Percentiles rank a stretch among this genome's conserved stretches.
These are phyloP conservation scores for Hyperopisus bebe DNA, from an alignment of 2,113 vertebrate genomes.

Conservation along the genomic window DNA sequence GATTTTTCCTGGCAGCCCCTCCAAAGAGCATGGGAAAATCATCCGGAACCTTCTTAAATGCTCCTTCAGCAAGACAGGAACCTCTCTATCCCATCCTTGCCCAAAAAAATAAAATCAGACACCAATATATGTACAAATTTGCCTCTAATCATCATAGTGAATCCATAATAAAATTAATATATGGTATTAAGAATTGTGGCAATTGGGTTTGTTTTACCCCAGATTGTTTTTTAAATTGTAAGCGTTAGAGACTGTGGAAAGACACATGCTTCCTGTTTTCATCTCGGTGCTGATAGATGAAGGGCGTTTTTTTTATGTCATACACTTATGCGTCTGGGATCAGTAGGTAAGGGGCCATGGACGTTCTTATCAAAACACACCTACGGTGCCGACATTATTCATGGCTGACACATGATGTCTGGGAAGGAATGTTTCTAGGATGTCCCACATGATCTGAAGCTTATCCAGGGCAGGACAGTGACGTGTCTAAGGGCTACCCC, in stretches of 20 bases:
- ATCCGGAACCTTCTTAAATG: not conserved
- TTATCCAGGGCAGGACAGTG: not conserved
- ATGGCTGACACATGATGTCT: not conserved
- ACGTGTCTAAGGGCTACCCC: not conserved
- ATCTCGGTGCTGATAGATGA: not conserved
- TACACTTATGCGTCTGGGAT: not conserved
- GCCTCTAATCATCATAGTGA: not conserved
- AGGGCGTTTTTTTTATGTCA: not conserved
- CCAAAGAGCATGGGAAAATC: not conserved
- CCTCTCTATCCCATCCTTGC: not conserved
- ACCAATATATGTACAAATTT: not conserved
- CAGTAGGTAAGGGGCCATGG: not conserved
- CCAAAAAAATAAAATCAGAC: not conserved
- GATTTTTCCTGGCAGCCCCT: slow-evolving; percentile 8
- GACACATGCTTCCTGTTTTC: not conserved
- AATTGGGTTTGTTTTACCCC: not conserved
- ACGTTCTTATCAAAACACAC: not conserved
- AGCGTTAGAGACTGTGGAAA: not conserved
- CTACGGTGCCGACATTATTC: not conserved
- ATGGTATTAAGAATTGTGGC: not conserved
- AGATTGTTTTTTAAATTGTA: not conserved
- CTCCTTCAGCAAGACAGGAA: not conserved
- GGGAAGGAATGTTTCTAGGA: not conserved
- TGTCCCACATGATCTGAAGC: not conserved
- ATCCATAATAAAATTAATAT: not conserved